Conservation (phyloP, 2,113 vertebrate genomes). For the Felis chaus region DNA sequence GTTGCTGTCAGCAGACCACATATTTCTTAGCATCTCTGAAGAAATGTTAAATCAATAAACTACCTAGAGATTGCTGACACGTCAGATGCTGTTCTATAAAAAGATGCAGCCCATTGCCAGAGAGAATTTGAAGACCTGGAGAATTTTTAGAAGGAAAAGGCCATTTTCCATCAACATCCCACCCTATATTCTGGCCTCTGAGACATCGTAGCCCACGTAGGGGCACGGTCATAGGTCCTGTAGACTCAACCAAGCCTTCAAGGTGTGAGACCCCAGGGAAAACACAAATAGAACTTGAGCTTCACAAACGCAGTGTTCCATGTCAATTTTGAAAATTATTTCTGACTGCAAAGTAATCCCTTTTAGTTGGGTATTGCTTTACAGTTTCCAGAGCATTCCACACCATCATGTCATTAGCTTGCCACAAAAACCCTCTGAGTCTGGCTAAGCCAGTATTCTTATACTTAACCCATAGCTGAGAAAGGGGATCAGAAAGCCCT, state of each 20-base stretch:
- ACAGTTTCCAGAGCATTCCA: background rate
- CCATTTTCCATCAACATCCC: conserved; percentile 47
- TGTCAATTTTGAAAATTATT: background rate
- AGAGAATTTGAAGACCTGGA: conserved; percentile 71
- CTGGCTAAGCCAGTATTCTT: background rate
- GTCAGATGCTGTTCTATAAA: conserved; percentile 80
- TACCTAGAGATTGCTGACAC: conserved; percentile 79
- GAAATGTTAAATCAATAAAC: conserved; percentile 85
- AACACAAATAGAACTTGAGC: background rate
- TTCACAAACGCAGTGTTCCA: background rate
- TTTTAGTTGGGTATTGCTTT: background rate
- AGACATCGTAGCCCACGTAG: background rate
- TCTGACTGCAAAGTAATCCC: background rate
- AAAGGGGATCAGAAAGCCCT: background rate
- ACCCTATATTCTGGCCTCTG: conserved; percentile 4
- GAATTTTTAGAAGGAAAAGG: conserved; percentile 79
- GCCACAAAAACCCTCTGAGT: background rate
- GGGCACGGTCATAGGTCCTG: background rate
- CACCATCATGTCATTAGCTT: background rate
- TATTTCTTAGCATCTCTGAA: conserved; percentile 77
- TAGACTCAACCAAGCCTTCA: background rate
- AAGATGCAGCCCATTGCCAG: conserved; percentile 68
- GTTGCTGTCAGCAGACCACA: conserved; percentile 63
- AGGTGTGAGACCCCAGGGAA: background rate
- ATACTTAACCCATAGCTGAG: background rate